These are phyloP conservation scores for Melanostigma gelatinosum DNA, from an alignment of 2,113 vertebrate genomes.

Conservation along the genomic window DNA sequence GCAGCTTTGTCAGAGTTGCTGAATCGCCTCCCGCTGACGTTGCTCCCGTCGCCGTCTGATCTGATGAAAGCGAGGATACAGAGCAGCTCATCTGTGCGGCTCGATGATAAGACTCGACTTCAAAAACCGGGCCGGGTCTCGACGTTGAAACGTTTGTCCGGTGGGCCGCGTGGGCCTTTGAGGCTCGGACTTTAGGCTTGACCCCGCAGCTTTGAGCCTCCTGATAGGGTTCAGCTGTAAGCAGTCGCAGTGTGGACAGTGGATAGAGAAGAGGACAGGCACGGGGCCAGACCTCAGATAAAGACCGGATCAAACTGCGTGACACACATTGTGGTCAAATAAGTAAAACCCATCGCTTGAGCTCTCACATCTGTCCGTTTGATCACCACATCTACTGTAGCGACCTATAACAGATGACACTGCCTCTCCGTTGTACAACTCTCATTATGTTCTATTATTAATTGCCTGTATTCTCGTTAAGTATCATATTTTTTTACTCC, in stretches of 20 bases:
- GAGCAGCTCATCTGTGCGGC: slow-evolving; percentile 52
- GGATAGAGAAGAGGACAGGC: slow-evolving; percentile 32
- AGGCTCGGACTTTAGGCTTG: slow-evolving; percentile 50
- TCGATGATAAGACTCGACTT: slow-evolving; percentile 59
- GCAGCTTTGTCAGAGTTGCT: slow-evolving; percentile 52
- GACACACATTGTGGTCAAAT: slow-evolving; percentile 20
- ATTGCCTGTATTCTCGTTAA: slow-evolving; percentile 36
- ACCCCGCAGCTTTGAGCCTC: slow-evolving; percentile 48
- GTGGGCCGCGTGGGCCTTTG: slow-evolving; percentile 39
- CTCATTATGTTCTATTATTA: slow-evolving; percentile 31
- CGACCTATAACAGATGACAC: slow-evolving; percentile 17
- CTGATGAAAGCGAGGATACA: slow-evolving; percentile 61
- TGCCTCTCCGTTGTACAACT: slow-evolving; percentile 4
- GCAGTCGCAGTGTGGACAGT: slow-evolving; percentile 34
- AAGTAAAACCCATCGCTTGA: background rate
- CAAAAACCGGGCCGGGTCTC: slow-evolving; percentile 27
- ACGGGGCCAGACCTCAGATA: slow-evolving; percentile 37
- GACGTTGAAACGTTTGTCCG: slow-evolving; percentile 34
- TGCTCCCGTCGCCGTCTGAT: slow-evolving; percentile 56
- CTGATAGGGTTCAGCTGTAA: slow-evolving; percentile 32
- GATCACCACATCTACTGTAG: slow-evolving; percentile 25
- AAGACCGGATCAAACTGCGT: slow-evolving; percentile 55
- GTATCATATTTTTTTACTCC: slow-evolving; percentile 14
- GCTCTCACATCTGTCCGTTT: slow-evolving; percentile 8
- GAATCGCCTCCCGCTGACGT: slow-evolving; percentile 53